Evolutionary conservation across 2,113 vertebrate genomes (phyloP).

Genomic region (Psephotus haematonotus): DNA sequence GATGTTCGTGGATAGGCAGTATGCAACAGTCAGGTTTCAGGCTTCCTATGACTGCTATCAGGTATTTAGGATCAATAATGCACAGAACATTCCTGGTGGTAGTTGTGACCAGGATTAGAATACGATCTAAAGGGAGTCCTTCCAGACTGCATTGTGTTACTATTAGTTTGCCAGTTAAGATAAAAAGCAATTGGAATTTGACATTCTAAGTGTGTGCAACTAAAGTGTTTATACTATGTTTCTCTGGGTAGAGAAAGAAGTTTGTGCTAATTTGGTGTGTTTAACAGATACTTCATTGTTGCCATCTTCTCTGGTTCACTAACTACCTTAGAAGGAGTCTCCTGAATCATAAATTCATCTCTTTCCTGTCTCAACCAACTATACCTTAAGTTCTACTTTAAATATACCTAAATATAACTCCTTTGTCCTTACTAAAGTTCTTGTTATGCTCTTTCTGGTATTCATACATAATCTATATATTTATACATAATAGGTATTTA

Average conservation of each 20-base stretch:
- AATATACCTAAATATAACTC: neutral
- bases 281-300: neutral
- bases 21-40: neutral
- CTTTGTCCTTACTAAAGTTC: neutral
- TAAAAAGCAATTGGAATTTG: neutral
- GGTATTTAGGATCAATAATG: neutral
- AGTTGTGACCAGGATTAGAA: neutral
- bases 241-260: neutral
- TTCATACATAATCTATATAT: neutral
- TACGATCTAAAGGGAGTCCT: neutral
- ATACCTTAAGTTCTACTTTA: neutral
- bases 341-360: neutral
- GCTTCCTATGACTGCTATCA: neutral
- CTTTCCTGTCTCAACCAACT: neutral
- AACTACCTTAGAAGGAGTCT: neutral
- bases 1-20: neutral
- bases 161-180: neutral
- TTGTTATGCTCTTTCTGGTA: neutral
- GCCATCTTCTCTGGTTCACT: neutral
- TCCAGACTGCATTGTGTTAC: neutral
- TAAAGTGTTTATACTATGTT: neutral
- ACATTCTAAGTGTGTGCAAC: neutral
- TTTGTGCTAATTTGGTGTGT: neutral
- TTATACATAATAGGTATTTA: neutral
- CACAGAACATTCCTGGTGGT: neutral